These are phyloP conservation scores for Autographa pulchrina DNA, from an alignment of 2,888 invertebrate genomes.

Conservation along the genomic window DNA sequence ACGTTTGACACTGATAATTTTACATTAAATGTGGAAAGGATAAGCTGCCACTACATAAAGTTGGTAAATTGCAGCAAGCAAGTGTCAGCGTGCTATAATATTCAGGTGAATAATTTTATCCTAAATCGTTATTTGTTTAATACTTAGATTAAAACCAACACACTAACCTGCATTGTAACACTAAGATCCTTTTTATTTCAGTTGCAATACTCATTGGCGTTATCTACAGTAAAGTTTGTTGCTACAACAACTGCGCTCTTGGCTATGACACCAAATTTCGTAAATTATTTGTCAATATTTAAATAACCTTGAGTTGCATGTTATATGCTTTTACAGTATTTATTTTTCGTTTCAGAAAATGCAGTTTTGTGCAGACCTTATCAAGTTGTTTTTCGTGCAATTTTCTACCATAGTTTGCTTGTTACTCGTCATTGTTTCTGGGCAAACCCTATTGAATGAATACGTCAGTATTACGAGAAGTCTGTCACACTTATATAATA, in stretches of 20 bases:
- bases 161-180: too few species aligned
- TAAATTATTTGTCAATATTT: slow-evolving; percentile 7
- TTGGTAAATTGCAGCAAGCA: slow-evolving; percentile 25
- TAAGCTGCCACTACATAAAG: slow-evolving; percentile 14
- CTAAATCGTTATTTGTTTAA: too few species aligned
- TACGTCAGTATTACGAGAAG: not conserved
- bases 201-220: slow-evolving; percentile 15
- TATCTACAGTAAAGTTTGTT: slow-evolving; percentile 14
- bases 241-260: slow-evolving; percentile 9
- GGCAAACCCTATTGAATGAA: slow-evolving; percentile 42
- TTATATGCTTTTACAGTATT: not conserved
- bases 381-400: not conserved
- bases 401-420: not conserved
- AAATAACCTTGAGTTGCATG: too few species aligned
- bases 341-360: not conserved
- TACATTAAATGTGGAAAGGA: slow-evolving; percentile 17
- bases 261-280: slow-evolving; percentile 2
- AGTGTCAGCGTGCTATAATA: slow-evolving; percentile 19
- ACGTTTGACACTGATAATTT: not conserved
- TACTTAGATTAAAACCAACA: too few species aligned
- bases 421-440: slow-evolving; percentile 13
- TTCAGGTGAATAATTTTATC: slow-evolving; percentile 20
- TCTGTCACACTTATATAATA: slow-evolving; percentile 25
- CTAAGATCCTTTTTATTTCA: slow-evolving; percentile 16
- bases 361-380: not conserved